Evolutionary conservation across 2,113 vertebrate species (phyloP).

Genomic region (Rhineura floridana): DNA sequence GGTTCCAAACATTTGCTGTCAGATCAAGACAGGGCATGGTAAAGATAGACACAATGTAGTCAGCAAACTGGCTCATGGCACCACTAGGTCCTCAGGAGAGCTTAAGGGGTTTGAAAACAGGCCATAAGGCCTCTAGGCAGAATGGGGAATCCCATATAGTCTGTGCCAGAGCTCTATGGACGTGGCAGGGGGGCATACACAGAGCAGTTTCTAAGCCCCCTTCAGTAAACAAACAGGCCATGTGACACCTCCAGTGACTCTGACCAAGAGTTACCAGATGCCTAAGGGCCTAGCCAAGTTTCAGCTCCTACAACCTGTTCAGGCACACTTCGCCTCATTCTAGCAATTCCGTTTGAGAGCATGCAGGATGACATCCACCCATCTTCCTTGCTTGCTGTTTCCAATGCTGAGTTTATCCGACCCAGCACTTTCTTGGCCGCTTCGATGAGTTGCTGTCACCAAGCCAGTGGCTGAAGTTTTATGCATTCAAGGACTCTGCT

Average conservation of each 20-base stretch:
- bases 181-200: neutral
- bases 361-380: fast-evolving
- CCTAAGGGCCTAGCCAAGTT: neutral
- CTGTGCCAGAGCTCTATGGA: neutral
- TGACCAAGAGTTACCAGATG: constrained; percentile 27
- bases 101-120: constrained; percentile 17
- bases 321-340: constrained; percentile 5
- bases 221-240: constrained; percentile 19
- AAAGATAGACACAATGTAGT: constrained; percentile 41
- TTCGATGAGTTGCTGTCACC: fast-evolving
- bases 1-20: constrained; percentile 24
- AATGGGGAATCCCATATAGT: neutral
- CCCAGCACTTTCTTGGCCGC: constrained; percentile 22
- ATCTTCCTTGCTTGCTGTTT: fast-evolving
- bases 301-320: constrained; percentile 17
- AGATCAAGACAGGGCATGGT: constrained; percentile 14
- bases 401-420: neutral
- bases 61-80: constrained; percentile 34
- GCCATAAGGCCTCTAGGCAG: constrained; percentile 38
- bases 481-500: neutral
- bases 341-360: neutral
- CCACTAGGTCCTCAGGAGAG: constrained; percentile 10
- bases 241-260: constrained; percentile 23
- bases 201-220: neutral
- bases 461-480: neutral